Percentiles rank a stretch among this genome's conserved stretches.
Conservation (phyloP, 2,888 invertebrate species). For the Orthosia incerta region DNA sequence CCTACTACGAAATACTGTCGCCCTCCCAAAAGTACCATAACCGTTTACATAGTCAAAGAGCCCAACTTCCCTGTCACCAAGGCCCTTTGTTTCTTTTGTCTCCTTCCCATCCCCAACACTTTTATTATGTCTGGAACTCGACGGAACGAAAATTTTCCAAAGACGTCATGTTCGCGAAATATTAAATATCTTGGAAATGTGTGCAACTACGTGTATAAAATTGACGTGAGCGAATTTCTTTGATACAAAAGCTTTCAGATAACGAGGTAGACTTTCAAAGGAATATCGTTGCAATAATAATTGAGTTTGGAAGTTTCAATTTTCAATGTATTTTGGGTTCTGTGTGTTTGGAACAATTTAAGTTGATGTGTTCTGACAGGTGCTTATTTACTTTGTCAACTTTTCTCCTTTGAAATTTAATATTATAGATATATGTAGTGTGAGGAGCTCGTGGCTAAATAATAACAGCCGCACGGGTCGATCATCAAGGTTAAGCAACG, state of each 20-base stretch:
- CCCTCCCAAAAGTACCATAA: constrained; percentile 33
- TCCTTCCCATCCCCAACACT: constrained; percentile 39
- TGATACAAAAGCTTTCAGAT: constrained; percentile 47
- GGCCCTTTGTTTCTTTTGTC: constrained; percentile 34
- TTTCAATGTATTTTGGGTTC: constrained; percentile 5
- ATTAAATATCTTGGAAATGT: constrained; percentile 49
- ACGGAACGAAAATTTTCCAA: constrained; percentile 53
- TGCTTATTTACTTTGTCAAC: constrained; percentile 18
- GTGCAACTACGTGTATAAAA: constrained; percentile 50
- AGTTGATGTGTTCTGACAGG: constrained; percentile 2
- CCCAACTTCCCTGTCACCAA: constrained; percentile 23
- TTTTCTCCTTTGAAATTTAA: not conserved
- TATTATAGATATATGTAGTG: not conserved
- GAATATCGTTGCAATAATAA: constrained; percentile 45
- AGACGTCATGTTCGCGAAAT: constrained; percentile 37
- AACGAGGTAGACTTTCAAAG: constrained; percentile 42
- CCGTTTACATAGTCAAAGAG: constrained; percentile 18
- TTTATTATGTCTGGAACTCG: constrained; percentile 55
- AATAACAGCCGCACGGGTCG: too few relatives aligned
- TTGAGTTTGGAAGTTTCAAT: constrained; percentile 45
- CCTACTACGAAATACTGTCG: not conserved
- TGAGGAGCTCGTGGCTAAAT: too few relatives aligned
- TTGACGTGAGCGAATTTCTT: constrained; percentile 52
- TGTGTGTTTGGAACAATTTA: constrained; percentile 15
- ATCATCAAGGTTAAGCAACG: too few relatives aligned